phyloP scores from a whole-genome alignment of 2,888 invertebrate species.

The Leptinotarsa juncta region DNA sequence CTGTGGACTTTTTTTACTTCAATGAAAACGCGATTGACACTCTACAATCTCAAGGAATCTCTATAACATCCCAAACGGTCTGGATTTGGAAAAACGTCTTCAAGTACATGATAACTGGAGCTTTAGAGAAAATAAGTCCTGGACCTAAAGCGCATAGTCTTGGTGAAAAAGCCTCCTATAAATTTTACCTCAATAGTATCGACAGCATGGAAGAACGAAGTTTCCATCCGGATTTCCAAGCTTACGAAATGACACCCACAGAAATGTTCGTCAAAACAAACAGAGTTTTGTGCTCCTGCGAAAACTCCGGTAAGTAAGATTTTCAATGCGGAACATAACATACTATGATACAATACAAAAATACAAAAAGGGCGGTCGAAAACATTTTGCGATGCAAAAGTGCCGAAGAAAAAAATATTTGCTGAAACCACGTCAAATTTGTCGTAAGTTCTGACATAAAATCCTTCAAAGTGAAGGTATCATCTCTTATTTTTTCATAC shows the following conservation, averaged over 20 bases:
- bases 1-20: conserved; percentile 65
- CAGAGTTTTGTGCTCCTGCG: conserved; percentile 68
- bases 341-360: no score
- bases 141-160: conserved; percentile 53
- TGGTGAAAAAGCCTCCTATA: conserved; percentile 59
- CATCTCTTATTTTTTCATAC: neutral
- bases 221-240: conserved; percentile 66
- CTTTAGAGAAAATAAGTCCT: conserved; percentile 62
- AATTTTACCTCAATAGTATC: conserved; percentile 66
- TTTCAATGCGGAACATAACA: neutral
- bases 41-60: conserved; percentile 64
- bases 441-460: no score
- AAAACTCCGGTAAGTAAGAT: conserved; percentile 66
- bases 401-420: no score
- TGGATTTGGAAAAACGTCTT: conserved; percentile 65
- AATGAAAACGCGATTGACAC: conserved; percentile 65
- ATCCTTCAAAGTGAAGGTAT: neutral
- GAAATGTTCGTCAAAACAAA: conserved; percentile 65
- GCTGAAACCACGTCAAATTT: no score
- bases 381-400: no score
- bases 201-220: conserved; percentile 67
- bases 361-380: no score
- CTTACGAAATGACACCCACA: conserved; percentile 65
- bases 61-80: conserved; percentile 53
- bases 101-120: conserved; percentile 65